A percentile compares a stretch with the other conserved stretches of the same genome.
Evolutionary conservation across 2,113 vertebrate genomes (phyloP).

Genomic region (Thymallus thymallus): DNA sequence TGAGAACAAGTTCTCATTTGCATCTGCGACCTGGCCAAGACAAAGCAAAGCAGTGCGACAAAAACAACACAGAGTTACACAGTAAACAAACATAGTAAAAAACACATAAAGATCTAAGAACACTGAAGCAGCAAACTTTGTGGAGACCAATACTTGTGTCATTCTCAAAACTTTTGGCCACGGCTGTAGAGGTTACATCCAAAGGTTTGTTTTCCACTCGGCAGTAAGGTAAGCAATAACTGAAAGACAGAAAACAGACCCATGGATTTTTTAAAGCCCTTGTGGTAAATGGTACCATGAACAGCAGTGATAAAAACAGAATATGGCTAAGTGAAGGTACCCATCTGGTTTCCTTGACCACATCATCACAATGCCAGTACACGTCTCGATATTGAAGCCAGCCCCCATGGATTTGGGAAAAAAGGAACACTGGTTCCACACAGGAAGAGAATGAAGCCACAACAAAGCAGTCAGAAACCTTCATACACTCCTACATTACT

Average conservation of each 20-base stretch:
- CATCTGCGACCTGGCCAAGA: no score
- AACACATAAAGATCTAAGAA: no score
- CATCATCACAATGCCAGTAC: constrained; percentile 92
- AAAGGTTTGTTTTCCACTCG: constrained; percentile 38
- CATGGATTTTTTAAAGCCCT: constrained; percentile 51
- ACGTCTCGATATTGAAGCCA: constrained; percentile 93
- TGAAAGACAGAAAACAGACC: constrained; percentile 19
- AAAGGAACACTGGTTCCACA: constrained; percentile 83
- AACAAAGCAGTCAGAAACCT: constrained; percentile 82
- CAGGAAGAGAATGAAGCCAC: constrained; percentile 84
- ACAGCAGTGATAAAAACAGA: constrained; percentile 60
- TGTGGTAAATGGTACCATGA: constrained; percentile 59
- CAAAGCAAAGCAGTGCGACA: no score
- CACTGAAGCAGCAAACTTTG: no score
- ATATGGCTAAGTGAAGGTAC: constrained; percentile 82
- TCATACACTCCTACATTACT: constrained; percentile 76
- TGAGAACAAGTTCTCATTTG: no score
- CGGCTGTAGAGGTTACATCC: no score
- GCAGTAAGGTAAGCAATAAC: constrained; percentile 45
- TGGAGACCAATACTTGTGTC: no score
- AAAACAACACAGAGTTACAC: no score
- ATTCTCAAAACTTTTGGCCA: no score
- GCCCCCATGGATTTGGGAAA: constrained; percentile 76
- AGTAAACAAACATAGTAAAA: no score
- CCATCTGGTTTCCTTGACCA: constrained; percentile 87